Evolutionary conservation across 2,888 invertebrate species (phyloP), one percentile per base, ranked within the genome.

Genomic region (Drosophila longiperda): DNA sequence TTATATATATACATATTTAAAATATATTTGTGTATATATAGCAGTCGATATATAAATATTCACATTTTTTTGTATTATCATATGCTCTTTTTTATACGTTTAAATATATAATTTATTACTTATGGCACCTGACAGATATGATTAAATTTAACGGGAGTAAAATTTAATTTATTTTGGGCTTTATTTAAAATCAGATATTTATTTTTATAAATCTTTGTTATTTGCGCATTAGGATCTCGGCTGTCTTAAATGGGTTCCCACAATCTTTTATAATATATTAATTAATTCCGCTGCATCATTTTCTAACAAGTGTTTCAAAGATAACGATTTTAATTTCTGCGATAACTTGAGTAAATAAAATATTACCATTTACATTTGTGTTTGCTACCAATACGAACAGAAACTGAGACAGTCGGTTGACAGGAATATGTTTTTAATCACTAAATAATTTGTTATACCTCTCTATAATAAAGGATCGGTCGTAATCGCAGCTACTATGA

Each of bases 401-500:
- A 12, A 33, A 34, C 53, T 29, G 45, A 9, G 74, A 42, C 53
- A 48, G 15, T 6, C 7, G 5, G 11, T 17, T 42, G 66, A 15
- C 63, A n/a, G 42, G n/a, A 32, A 40, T 1, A 17, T 62, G 23
- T 40, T 34, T 33, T 6, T 11, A 20, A 34, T 17, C 17, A 7
- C 29, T 12, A 29, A 40, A 34, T 65, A 58, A 80, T 54, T 54
- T 60, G 8, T 60, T 48, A 33, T 2, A 23, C 12, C 12, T 60
- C 49, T 77, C 50, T 17, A 52, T 83, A 93, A 64, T 76, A 64
- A 76, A 96, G 96, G 94, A 95, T 96, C 77, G 95, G 95, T 15
- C 93, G 94, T 85, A 86, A 94, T 60, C 90, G 93, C 53, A 91
- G 92, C 1, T 96, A 96, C 92, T 96, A 96, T 87, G 92, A 94